Conservation (phyloP, 2,888 invertebrate genomes). For the Dinocampus coccinellae region DNA sequence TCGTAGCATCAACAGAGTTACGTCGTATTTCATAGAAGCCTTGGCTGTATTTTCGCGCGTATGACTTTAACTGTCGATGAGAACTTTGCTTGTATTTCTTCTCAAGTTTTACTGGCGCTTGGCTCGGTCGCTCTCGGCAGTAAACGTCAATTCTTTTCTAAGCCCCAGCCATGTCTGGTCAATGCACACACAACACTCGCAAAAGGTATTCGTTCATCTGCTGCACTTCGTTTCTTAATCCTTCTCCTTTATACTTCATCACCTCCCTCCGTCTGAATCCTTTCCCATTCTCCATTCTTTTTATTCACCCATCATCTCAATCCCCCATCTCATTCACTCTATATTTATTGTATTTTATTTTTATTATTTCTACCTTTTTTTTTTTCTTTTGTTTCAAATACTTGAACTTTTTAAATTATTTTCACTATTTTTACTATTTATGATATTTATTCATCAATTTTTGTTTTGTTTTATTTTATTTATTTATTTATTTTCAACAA, state of each 20-base stretch:
- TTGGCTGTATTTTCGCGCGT: constrained; percentile 65
- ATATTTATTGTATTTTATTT: too few relatives aligned
- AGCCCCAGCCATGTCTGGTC: constrained; percentile 24
- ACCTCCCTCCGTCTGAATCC: constrained; percentile 18
- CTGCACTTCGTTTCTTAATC: constrained; percentile 25
- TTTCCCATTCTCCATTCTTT: constrained; percentile 19
- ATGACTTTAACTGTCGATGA: constrained; percentile 67
- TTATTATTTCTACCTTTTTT: too few relatives aligned
- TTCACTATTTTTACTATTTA: too few relatives aligned
- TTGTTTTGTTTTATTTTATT: background rate
- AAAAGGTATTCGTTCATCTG: constrained; percentile 33
- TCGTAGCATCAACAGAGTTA: constrained; percentile 32
- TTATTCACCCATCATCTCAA: background rate
- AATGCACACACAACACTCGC: constrained; percentile 21
- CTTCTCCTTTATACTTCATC: constrained; percentile 23
- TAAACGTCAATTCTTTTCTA: constrained; percentile 58
- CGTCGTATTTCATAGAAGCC: constrained; percentile 62
- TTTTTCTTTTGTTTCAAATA: too few relatives aligned
- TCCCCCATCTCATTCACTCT: too few relatives aligned
- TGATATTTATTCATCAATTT: too few relatives aligned
- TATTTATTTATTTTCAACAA: too few relatives aligned
- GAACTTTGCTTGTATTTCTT: constrained; percentile 62
- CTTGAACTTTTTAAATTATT: background rate
- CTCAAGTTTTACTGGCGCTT: constrained; percentile 63
- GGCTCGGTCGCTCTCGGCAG: constrained; percentile 57